phyloP scores from a whole-genome alignment of 2,113 vertebrate species.

The Talpa occidentalis region DNA sequence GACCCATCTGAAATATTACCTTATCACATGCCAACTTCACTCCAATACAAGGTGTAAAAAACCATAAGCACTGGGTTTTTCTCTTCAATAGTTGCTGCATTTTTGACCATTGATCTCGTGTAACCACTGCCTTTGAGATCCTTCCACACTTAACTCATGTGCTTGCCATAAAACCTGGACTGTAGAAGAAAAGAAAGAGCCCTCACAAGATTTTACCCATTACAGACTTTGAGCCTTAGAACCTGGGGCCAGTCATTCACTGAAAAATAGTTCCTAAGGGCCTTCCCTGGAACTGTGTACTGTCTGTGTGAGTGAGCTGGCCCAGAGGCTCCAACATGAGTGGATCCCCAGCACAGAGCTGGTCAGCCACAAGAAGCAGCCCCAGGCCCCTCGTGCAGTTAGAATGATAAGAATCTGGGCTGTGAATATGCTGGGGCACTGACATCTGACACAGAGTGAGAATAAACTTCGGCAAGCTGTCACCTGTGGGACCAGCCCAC shows the following conservation, averaged over 20 bases:
- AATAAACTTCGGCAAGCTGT: fast-evolving
- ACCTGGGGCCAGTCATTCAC: background rate
- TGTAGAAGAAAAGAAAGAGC: background rate
- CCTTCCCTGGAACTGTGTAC: background rate
- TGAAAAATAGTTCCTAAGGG: background rate
- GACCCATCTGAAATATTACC: background rate
- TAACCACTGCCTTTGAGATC: background rate
- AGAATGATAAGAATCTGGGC: background rate
- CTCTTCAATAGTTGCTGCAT: background rate
- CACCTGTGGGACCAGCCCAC: background rate
- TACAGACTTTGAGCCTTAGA: background rate
- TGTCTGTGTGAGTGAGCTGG: background rate
- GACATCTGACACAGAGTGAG: background rate
- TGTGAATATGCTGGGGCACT: fast-evolving
- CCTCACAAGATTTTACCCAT: background rate
- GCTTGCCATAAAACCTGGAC: background rate
- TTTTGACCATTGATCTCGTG: background rate
- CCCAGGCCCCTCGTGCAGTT: background rate
- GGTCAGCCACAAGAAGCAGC: background rate
- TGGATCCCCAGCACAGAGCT: too few species aligned
- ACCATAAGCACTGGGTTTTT: background rate
- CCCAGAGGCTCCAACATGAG: fast-evolving
- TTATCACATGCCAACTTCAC: fast-evolving
- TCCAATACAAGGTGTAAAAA: background rate
- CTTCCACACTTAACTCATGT: background rate